Conservation (phyloP, 2,888 invertebrate genomes). For the Noctua pronuba region DNA sequence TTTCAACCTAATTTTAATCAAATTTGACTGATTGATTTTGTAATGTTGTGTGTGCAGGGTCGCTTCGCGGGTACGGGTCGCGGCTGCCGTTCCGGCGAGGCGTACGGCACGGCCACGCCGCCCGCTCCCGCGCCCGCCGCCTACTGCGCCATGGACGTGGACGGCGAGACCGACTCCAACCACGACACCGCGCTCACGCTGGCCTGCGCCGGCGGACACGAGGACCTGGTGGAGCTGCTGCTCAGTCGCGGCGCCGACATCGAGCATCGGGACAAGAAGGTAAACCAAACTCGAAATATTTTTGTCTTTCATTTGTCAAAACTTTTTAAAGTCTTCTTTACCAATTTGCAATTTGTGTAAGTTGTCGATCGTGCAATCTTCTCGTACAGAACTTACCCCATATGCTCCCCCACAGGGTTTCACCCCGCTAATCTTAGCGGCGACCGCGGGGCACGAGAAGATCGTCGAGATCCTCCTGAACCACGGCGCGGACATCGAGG, state of each 20-base stretch:
- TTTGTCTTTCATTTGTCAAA: background rate
- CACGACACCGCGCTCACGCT: slow-evolving; percentile 99
- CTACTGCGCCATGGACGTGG: slow-evolving; percentile 96
- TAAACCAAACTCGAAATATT: slow-evolving; percentile 44
- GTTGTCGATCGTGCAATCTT: background rate
- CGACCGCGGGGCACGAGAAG: slow-evolving; percentile 96
- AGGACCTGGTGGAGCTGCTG: slow-evolving; percentile 98
- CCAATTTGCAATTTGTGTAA: background rate
- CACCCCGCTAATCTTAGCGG: slow-evolving; percentile 98
- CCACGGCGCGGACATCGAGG: slow-evolving; percentile 99
- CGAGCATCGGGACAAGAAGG: slow-evolving; percentile 99
- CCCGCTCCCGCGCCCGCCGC: slow-evolving; percentile 88
- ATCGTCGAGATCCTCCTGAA: slow-evolving; percentile 98
- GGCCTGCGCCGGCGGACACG: slow-evolving; percentile 99
- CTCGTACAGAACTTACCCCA: background rate
- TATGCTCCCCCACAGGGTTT: slow-evolving; percentile 91
- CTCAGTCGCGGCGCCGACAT: slow-evolving; percentile 98
- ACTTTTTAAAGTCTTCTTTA: background rate
- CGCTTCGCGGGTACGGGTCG: slow-evolving; percentile 76
- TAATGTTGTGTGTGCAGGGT: slow-evolving; percentile 65
- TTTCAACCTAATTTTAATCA: background rate
- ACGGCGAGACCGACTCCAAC: slow-evolving; percentile 99
- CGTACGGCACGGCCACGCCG: slow-evolving; percentile 79
- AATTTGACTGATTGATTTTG: background rate
- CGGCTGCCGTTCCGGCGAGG: slow-evolving; percentile 74